Evolutionary conservation across 1,140 invertebrate species (phyloP).

Genomic region (Anthonomus grandis): DNA sequence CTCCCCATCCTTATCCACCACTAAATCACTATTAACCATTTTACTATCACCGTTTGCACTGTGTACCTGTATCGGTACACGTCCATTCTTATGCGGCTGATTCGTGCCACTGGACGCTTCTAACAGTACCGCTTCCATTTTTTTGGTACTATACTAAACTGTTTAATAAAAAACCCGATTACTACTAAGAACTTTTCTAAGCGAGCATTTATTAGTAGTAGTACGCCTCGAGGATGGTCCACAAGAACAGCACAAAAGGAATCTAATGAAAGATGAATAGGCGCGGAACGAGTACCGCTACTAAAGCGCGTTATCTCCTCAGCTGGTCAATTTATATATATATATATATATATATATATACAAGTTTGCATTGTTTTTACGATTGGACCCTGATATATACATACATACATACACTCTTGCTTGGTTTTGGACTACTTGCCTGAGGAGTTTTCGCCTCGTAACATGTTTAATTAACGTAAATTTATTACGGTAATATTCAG

Average conservation of each 20-base stretch:
- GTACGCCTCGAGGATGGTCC: background rate
- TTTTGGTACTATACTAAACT: background rate
- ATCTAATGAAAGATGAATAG: constrained; percentile 5
- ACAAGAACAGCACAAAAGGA: background rate
- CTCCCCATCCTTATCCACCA: background rate
- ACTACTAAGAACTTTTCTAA: background rate
- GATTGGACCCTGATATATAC: constrained; percentile 19
- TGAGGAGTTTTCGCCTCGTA: constrained; percentile 15
- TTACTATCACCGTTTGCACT: background rate
- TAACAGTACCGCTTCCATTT: constrained; percentile 21
- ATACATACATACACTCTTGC: no score
- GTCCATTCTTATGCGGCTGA: constrained; percentile 2
- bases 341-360: no score
- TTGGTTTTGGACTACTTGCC: constrained; percentile 3
- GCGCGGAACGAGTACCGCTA: constrained; percentile 19
- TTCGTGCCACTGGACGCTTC: constrained; percentile 14
- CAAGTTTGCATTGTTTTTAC: constrained; percentile 14
- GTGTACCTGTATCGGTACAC: background rate
- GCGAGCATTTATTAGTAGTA: background rate
- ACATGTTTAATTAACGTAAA: no score
- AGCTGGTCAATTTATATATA: constrained; percentile 37
- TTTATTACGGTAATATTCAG: no score
- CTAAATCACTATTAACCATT: constrained; percentile 13
- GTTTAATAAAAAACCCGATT: background rate
- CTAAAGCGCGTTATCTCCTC: constrained; percentile 21